Conservation (phyloP, 1,140 invertebrate genomes). For the Drosophila watanabei region DNA sequence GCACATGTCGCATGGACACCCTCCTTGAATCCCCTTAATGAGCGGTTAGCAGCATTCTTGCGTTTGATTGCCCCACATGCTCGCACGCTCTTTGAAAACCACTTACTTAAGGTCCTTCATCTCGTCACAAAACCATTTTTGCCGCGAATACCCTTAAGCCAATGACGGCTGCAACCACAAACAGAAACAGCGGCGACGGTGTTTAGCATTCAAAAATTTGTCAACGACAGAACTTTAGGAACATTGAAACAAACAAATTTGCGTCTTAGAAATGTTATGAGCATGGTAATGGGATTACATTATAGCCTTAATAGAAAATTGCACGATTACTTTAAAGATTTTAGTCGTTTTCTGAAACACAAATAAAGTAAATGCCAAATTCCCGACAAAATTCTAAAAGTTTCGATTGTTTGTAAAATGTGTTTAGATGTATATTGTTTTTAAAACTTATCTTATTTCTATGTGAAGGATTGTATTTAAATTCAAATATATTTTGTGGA, state of each 20-base stretch:
- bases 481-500: no score
- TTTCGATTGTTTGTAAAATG: no score
- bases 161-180: conserved; percentile 32
- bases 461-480: no score
- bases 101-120: conserved; percentile 14
- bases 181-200: neutral
- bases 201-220: conserved; percentile 8
- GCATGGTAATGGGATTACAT: neutral
- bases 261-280: neutral
- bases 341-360: neutral
- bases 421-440: no score
- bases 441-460: no score
- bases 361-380: no score
- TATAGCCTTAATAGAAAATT: neutral
- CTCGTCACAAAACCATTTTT: neutral
- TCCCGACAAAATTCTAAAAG: neutral
- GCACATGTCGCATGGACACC: conserved; percentile 36
- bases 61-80: conserved; percentile 40
- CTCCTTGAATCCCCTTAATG: conserved; percentile 57
- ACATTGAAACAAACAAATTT: neutral
- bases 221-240: neutral
- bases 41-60: conserved; percentile 57
- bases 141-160: neutral
- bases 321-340: neutral
- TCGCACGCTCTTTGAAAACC: conserved; percentile 13